phyloP scores from a whole-genome alignment of 1,140 invertebrate genomes.

The Papilio aristodemus region DNA sequence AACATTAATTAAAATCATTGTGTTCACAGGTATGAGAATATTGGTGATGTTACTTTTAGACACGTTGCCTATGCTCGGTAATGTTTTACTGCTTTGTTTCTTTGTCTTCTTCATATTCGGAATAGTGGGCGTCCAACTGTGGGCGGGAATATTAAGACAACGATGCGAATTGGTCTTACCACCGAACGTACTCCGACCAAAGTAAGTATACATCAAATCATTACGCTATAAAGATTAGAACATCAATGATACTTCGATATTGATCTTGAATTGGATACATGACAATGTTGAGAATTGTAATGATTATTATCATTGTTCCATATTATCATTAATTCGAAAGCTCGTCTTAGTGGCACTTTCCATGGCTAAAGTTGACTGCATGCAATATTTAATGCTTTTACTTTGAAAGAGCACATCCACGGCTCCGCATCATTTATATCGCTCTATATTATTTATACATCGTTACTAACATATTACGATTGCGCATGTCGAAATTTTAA shows the following conservation, averaged over 20 bases:
- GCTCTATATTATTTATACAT: slow-evolving; percentile 52
- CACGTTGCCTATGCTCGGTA: slow-evolving; percentile 99
- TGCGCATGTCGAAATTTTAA: slow-evolving; percentile 55
- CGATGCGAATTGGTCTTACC: slow-evolving; percentile 91
- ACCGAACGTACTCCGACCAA: slow-evolving; percentile 85
- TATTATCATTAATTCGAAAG: slow-evolving; percentile 69
- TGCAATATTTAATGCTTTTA: slow-evolving; percentile 79
- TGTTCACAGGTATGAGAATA: slow-evolving; percentile 95
- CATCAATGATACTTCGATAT: neutral
- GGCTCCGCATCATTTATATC: slow-evolving; percentile 59
- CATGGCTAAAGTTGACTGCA: slow-evolving; percentile 78
- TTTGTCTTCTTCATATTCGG: slow-evolving; percentile 99
- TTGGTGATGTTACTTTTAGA: slow-evolving; percentile 99
- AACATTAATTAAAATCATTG: slow-evolving; percentile 7
- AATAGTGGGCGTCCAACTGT: slow-evolving; percentile 99
- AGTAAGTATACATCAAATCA: slow-evolving; percentile 81
- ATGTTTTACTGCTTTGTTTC: slow-evolving; percentile 98
- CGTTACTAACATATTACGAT: slow-evolving; percentile 49
- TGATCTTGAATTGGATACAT: neutral
- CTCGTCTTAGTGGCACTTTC: slow-evolving; percentile 72
- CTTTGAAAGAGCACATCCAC: slow-evolving; percentile 59
- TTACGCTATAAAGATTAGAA: neutral
- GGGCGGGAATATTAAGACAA: slow-evolving; percentile 97
- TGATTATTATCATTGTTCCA: slow-evolving; percentile 57
- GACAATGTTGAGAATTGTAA: slow-evolving; percentile 37